Base-by-base conservation (phyloP, 2,113 vertebrate species). In the Ictidomys tridecemlineatus region DNA sequence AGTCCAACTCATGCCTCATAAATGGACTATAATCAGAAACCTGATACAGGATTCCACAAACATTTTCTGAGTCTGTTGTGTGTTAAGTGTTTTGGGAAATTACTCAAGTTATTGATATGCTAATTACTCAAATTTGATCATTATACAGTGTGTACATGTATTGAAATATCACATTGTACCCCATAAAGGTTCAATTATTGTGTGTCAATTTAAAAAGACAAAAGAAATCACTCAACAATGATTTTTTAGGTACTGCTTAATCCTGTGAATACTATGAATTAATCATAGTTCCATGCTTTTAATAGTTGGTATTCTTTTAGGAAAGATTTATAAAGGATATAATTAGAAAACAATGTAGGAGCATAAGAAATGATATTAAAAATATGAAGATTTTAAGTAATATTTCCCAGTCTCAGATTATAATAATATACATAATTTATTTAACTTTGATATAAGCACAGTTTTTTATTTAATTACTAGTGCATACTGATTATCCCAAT, bases 1-100 rank as follows among this genome's bases (percentile, higher is more conserved):
- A 39, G 8, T 84, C 91, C 58, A 93, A 90, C 63, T 84, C 42
- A 89, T 63, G 17, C 42, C 39, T 85, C 12, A 10, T 26, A 92
- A 39, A 12, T 45, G 61, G 63, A 74, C 69, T 82, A 82, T 73
- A 85, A 83, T 86, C 70, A 91, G 61, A 93, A 76, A 42, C 42
- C 63, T 14, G 51, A 74, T 22, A 61, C 3, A 89, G 48, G 37
- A 88, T 67, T 78, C 76, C 51, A 83, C 26, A 73, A 85, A 97
- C 8, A 20, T 77, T 79, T 95, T 91, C 51, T 61, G 74, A 89
- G 42, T 18, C 30, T 77, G 4, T 42, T 85, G 39, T 48, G n/a
- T 77, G 42, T 61, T 89, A 88, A 93, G 8, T 85, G 37, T 51
- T 80, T 92, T 93, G 42, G 95, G 58, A 92, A 91, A 94, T 86